phyloP scores from a whole-genome alignment of 1,140 invertebrate genomes.

The Caenorhabditis latens region DNA sequence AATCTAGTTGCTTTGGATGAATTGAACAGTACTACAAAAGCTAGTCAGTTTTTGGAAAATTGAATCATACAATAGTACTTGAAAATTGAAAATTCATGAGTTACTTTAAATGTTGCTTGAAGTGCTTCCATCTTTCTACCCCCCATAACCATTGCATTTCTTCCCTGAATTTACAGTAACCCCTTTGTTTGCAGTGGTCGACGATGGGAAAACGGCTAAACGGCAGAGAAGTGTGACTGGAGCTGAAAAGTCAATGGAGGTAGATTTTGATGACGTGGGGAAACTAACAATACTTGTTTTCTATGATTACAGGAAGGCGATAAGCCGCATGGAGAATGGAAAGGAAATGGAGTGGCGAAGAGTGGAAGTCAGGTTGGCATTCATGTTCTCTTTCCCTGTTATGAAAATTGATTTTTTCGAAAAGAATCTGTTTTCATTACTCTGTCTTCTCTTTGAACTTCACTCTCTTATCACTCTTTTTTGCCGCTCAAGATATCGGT shows the following conservation, averaged over 20 bases:
- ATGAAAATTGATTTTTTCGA: background rate
- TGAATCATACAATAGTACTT: background rate
- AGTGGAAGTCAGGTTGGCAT: conserved; percentile 56
- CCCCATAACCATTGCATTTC: background rate
- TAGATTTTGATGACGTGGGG: conserved; percentile 24
- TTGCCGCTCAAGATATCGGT: conserved; percentile 55
- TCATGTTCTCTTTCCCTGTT: background rate
- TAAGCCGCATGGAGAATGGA: conserved; percentile 52
- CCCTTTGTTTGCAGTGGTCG: conserved; percentile 57
- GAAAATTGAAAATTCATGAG: background rate
- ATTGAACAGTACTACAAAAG: conserved; percentile 67
- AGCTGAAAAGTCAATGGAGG: conserved; percentile 47
- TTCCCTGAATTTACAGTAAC: background rate
- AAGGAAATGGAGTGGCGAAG: conserved; percentile 40
- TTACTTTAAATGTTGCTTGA: background rate
- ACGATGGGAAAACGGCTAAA: conserved; percentile 35
- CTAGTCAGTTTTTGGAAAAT: background rate
- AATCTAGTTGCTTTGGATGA: conserved; percentile 75
- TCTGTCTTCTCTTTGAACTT: background rate
- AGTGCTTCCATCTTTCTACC: background rate
- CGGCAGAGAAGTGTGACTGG: conserved; percentile 20
- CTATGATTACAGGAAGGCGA: background rate
- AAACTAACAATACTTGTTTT: background rate
- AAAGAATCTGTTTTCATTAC: no score
- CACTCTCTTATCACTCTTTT: background rate